These are phyloP conservation scores for Drosophila yakuba DNA, from an alignment of 1,140 invertebrate species.

Conservation along the genomic window DNA sequence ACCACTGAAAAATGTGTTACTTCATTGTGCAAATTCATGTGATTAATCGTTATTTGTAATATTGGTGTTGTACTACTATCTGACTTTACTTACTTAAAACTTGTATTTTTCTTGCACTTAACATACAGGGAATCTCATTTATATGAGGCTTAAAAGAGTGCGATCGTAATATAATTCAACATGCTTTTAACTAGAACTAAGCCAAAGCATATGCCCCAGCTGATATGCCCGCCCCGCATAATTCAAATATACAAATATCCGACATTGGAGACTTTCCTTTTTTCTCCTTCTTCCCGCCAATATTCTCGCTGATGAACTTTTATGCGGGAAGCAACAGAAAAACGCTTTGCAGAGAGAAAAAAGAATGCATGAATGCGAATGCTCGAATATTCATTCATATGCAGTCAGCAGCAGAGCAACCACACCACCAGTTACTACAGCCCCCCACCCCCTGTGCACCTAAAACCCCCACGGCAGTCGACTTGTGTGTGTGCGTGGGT, in stretches of 20 bases:
- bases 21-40: too few species aligned
- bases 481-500: constrained; percentile 45
- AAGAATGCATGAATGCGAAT: constrained; percentile 39
- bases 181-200: not conserved
- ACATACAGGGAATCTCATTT: too few species aligned
- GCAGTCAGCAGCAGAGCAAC: constrained; percentile 67
- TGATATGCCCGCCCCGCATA: constrained; percentile 2
- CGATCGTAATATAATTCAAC: too few species aligned
- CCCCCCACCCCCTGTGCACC: constrained; percentile 1
- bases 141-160: too few species aligned
- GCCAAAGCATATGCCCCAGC: not conserved
- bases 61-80: too few species aligned
- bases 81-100: not conserved
- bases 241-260: constrained; percentile 32
- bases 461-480: constrained; percentile 63
- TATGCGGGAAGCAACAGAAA: constrained; percentile 53
- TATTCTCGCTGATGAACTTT: constrained; percentile 79
- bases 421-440: constrained; percentile 1
- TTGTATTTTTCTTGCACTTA: too few species aligned
- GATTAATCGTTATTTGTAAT: too few species aligned
- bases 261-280: constrained; percentile 69
- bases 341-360: constrained; percentile 39
- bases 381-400: constrained; percentile 82
- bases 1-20: too few species aligned
- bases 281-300: constrained; percentile 53